Conservation (phyloP, 2,888 invertebrate species). For the Brenthis ino region DNA sequence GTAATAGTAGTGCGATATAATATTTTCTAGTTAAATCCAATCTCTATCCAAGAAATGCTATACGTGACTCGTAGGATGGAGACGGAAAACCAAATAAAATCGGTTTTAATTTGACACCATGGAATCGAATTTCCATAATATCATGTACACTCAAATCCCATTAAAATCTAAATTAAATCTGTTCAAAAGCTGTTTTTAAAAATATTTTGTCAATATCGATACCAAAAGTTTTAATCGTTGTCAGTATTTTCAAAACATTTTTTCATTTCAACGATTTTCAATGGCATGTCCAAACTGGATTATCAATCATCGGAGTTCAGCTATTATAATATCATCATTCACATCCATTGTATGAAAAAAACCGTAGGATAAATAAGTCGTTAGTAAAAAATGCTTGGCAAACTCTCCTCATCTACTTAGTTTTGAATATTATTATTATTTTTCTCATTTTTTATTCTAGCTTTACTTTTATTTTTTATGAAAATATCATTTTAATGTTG, state of each 20-base stretch:
- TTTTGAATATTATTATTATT: conserved; percentile 1
- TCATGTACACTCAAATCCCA: no score
- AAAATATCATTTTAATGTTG: no score
- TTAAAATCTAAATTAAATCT: no score
- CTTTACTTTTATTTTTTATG: no score
- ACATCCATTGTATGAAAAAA: conserved; percentile 36
- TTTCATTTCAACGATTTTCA: conserved; percentile 33
- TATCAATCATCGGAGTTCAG: conserved; percentile 39
- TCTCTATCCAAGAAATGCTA: no score
- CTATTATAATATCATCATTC: conserved; percentile 39
- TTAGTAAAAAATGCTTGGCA: conserved; percentile 33
- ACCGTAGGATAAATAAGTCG: conserved; percentile 34
- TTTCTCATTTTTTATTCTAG: no score
- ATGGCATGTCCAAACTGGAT: conserved; percentile 34
- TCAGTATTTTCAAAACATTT: conserved; percentile 24
- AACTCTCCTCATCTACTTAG: conserved; percentile 16
- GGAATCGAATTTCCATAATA: no score
- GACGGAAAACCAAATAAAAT: no score
- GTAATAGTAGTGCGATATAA: no score
- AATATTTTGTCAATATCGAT: conserved; percentile 3
- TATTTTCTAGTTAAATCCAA: no score
- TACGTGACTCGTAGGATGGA: no score
- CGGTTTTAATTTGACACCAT: no score
- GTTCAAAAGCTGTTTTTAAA: not conserved
- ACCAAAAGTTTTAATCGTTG: conserved; percentile 15